Percentiles rank a stretch among this genome's conserved stretches.
Evolutionary conservation across 2,113 vertebrate genomes (phyloP).

Genomic region (Pipra filicauda): DNA sequence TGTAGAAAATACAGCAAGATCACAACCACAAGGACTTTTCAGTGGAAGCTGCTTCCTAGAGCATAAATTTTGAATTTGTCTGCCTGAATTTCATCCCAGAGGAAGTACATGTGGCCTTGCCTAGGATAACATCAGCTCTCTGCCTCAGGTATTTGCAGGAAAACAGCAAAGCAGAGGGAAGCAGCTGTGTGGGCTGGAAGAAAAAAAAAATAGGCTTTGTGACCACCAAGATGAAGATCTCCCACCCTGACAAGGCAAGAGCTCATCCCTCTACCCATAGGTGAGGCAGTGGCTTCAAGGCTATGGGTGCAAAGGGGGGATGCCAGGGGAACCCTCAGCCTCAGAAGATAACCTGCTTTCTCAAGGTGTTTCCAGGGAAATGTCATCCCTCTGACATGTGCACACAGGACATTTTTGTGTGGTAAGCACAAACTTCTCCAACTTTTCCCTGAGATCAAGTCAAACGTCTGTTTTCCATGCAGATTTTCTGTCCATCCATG

Average conservation of each 20-base stretch:
- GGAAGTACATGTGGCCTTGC: background rate
- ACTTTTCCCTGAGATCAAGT: background rate
- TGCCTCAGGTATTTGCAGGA: background rate
- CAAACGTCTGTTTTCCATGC: background rate
- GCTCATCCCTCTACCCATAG: background rate
- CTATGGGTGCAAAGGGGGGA: rapidly evolving
- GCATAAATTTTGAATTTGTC: background rate
- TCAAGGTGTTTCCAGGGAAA: background rate
- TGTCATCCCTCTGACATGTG: background rate
- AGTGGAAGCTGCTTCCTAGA: background rate
- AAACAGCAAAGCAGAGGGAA: background rate
- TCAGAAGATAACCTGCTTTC: background rate
- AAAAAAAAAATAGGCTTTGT: background rate
- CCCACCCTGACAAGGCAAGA: rapidly evolving
- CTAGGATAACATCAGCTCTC: background rate
- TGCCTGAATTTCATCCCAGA: background rate
- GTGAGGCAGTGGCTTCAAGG: background rate
- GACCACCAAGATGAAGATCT: background rate
- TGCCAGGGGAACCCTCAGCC: background rate
- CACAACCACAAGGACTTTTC: background rate
- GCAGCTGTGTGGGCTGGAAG: background rate
- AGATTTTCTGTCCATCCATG: background rate
- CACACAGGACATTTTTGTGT: background rate
- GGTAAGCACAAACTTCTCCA: background rate
- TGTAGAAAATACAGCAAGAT: background rate